Base-by-base conservation (phyloP, 1,140 invertebrate genomes). In the Linepithema humile region DNA sequence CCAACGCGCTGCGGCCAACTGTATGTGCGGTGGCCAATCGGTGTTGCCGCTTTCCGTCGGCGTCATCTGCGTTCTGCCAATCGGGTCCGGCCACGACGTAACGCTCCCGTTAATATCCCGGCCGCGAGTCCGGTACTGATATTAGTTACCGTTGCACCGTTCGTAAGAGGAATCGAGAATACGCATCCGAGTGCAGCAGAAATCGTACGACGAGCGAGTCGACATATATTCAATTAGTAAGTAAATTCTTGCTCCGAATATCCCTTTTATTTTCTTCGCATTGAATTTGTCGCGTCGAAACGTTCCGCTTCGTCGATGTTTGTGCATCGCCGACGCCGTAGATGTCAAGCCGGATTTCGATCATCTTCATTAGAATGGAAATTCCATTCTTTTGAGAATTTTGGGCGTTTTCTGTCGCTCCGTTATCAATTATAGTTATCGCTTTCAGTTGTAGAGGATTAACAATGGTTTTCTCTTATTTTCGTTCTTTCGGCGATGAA, bases 31-130 rank as follows among this genome's bases (percentile, higher is more conserved):
- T 3, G 4, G 17, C 75, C 35, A 80, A 80, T 80, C 35, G 12
- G 2, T 7, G 23, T 3, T 10, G 6, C 3, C 6, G 26, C 6
- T 4, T 64, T 69, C 75, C 64, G 1, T 7, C 17, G 26, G n/a
- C 59, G 32, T 48, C 6, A n/a, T 2, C 3, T 10, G 4, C 15
- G 3, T 5, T 0, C 23, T 6, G 35, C 75, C 75, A 80, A 80
- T 80, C 64, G 2, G 64, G n/a, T 7, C 15, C 35, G 64, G 64
- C 64, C 75, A 80, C 75, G 75, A 80, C 26, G 35, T 43, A 78
- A 32, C 35, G 38, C 10, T 80, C 75, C 64, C 64, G 64, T 80
- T 80, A 80, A 80, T 80, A 80, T 80, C 50, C 74, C 48, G 75
- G 64, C 26, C 26, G 4, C 35, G 64, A 40, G 23, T 32, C 12